Evolutionary conservation across 2,888 invertebrate genomes (phyloP), one percentile per base, ranked within the genome.

Genomic region (Nemapogon koenigi): DNA sequence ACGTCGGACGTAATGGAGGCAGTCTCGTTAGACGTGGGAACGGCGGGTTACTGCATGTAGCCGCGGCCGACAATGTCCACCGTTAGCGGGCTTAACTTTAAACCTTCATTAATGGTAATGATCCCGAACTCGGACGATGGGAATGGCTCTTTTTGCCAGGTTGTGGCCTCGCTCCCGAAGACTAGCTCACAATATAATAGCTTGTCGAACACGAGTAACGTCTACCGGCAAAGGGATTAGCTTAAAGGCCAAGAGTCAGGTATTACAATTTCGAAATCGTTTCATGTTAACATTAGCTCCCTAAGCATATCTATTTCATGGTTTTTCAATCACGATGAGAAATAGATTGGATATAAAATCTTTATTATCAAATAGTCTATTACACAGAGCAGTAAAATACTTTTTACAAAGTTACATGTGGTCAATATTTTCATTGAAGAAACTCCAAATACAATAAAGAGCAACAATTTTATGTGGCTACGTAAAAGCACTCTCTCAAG

Each of bases 11-110:
- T 72, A 76, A 72, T 76, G 64, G 67, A 59, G 64, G 66, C 58
- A 66, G 72, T 57, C 73, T 75, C 60, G 73, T 78, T 78, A 75
- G 68, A 72, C 73, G 73, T 76, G 76, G 78, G 78, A 76, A 75
- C 57, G 49, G 49, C 43, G 49, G 48, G 57, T 55, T 58, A 51
- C 56, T 66, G 69, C 70, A 72, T 54, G 70, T 59, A 63, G 59
- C 58, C 19, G 14, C 37, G 57, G 52, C 44, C 49, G 59, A 67
- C 69, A 65, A 61, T 71, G 70, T 68, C 68, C 71, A 66, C 69
- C 65, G 71, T 69, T 70, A 67, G 39, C 33, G 32, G 64, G 62
- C 50, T 60, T 62, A 61, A 65, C 53, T 67, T 63, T 52, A 63
- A 67, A 53, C 63, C 62, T 67, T 67, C 63, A 68, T 68, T 72